phyloP scores from a whole-genome alignment of 2,888 invertebrate species.

The Pterobdella sp. region DNA sequence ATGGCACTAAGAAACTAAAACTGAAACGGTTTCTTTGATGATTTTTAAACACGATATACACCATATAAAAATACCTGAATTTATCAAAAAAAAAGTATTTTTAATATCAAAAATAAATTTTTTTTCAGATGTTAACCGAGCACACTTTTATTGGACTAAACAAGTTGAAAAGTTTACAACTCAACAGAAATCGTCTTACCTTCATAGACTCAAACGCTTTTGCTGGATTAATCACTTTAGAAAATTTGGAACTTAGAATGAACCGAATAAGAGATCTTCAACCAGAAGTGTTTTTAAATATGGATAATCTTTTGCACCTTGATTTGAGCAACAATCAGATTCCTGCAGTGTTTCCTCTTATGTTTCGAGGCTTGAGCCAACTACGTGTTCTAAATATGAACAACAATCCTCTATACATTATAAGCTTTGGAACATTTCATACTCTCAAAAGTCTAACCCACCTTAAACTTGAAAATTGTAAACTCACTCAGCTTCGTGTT shows the following conservation, averaged over 20 bases:
- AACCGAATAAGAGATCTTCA: slow-evolving; percentile 34
- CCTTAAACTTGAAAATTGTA: slow-evolving; percentile 32
- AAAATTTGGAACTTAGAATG: slow-evolving; percentile 30
- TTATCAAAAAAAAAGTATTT: neutral
- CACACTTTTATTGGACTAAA: slow-evolving; percentile 34
- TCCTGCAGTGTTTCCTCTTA: slow-evolving; percentile 38
- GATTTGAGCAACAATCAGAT: slow-evolving; percentile 36
- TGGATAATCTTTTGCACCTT: slow-evolving; percentile 23
- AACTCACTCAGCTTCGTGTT: slow-evolving; percentile 32
- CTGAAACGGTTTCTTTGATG: too few relatives aligned
- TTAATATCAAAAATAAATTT: slow-evolving; percentile 20
- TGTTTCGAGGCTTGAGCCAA: slow-evolving; percentile 35
- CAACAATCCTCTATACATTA: slow-evolving; percentile 35
- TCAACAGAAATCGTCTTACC: slow-evolving; percentile 21
- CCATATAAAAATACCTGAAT: neutral
- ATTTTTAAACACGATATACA: too few relatives aligned
- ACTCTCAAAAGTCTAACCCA: slow-evolving; percentile 33
- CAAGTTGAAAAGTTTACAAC: slow-evolving; percentile 24
- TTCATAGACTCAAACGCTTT: slow-evolving; percentile 37
- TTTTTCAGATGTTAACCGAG: slow-evolving; percentile 28
- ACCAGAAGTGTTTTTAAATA: slow-evolving; percentile 31
- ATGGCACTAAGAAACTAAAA: too few relatives aligned
- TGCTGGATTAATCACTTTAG: slow-evolving; percentile 29
- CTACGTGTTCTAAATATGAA: slow-evolving; percentile 33
- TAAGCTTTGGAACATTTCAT: slow-evolving; percentile 34